Percentiles rank a stretch among this genome's conserved stretches.
phyloP scores from a whole-genome alignment of 2,888 invertebrate genomes.

The Lycocerus yunnanus region DNA sequence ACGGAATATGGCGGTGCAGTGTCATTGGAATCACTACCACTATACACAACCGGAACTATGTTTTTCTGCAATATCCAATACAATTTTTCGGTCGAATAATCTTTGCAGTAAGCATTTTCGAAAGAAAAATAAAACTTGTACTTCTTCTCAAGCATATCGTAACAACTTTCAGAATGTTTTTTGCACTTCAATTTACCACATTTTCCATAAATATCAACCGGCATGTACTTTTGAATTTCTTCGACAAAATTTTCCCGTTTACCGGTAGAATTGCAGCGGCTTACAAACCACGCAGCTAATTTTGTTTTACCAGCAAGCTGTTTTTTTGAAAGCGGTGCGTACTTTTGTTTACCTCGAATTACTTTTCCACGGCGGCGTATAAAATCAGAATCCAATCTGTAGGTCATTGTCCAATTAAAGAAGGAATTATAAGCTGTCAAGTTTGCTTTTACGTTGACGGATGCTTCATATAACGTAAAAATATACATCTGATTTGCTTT shows the following conservation, averaged over 20 bases:
- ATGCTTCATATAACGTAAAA: conserved; percentile 58
- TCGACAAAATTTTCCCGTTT: conserved; percentile 54
- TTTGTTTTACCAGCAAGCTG: conserved; percentile 49
- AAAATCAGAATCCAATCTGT: conserved; percentile 54
- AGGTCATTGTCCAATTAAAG: conserved; percentile 64
- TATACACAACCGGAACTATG: conserved; percentile 34
- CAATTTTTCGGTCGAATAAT: conserved; percentile 36
- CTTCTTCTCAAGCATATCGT: conserved; percentile 54
- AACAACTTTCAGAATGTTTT: conserved; percentile 49
- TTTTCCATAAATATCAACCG: conserved; percentile 65
- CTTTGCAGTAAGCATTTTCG: conserved; percentile 34
- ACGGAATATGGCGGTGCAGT: conserved; percentile 32
- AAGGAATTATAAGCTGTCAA: conserved; percentile 49
- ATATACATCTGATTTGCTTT: conserved; percentile 56
- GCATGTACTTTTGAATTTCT: conserved; percentile 62
- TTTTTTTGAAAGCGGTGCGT: conserved; percentile 33
- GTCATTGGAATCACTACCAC: conserved; percentile 25
- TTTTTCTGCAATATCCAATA: conserved; percentile 21
- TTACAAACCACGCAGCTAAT: conserved; percentile 63
- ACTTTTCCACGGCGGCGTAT: conserved; percentile 51
- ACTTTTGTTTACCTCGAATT: conserved; percentile 23
- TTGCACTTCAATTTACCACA: conserved; percentile 59
- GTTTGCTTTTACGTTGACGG: conserved; percentile 39
- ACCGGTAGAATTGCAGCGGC: conserved; percentile 58
- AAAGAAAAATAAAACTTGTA: conserved; percentile 36